These are phyloP conservation scores for Podiceps cristatus DNA, from an alignment of 2,113 vertebrate genomes.

Conservation along the genomic window DNA sequence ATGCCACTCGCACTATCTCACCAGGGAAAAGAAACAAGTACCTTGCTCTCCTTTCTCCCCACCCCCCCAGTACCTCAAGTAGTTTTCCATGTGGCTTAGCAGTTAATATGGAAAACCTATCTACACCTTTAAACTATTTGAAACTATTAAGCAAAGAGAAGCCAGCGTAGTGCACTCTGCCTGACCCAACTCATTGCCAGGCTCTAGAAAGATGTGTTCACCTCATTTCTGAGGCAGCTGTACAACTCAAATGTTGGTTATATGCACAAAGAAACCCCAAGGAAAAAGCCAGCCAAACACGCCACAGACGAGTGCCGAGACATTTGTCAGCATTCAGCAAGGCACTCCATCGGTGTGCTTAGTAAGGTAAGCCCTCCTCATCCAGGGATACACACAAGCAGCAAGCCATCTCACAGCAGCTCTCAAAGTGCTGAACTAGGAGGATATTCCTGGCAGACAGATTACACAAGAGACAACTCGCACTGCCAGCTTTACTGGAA, in stretches of 20 bases:
- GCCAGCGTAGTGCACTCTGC: background rate
- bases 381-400: background rate
- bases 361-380: background rate
- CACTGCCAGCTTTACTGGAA: conserved; percentile 26
- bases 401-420: background rate
- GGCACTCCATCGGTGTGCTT: background rate
- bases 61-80: background rate
- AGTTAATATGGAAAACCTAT: accelerated
- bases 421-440: background rate
- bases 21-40: background rate
- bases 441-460: conserved; percentile 38
- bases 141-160: background rate
- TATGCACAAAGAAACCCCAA: background rate
- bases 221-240: background rate
- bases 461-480: conserved; percentile 45
- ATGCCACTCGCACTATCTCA: background rate
- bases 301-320: background rate
- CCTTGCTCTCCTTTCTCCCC: too few relatives aligned
- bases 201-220: background rate
- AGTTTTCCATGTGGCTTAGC: background rate
- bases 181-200: background rate
- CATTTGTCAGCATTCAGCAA: background rate
- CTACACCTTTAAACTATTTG: background rate
- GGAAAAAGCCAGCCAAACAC: background rate
- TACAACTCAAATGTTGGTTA: background rate